Conservation (phyloP, 2,113 vertebrate species). For the Gracilinanus agilis region DNA sequence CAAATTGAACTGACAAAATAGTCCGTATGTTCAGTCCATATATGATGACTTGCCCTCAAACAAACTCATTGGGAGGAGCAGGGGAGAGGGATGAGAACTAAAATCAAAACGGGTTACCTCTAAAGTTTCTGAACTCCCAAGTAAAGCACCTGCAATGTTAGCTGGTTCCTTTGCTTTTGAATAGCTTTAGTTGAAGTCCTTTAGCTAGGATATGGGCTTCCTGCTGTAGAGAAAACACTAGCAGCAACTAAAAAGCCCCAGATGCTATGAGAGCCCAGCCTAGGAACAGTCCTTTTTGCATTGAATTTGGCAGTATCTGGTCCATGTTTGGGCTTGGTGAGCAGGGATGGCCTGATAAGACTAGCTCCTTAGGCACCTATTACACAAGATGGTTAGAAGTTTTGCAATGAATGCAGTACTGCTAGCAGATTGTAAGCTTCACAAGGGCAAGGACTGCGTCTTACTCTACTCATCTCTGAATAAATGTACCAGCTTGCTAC, state of each 20-base stretch:
- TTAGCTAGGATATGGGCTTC: not conserved
- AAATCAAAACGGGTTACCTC: not conserved
- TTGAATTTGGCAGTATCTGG: not conserved
- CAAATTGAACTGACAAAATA: not conserved
- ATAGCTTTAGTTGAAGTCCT: not conserved
- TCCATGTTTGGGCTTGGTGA: not conserved
- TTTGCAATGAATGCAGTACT: not conserved
- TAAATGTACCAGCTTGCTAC: not conserved
- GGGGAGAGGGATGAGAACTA: not conserved
- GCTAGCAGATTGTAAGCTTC: not conserved
- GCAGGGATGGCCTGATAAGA: not conserved
- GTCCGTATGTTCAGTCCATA: not conserved
- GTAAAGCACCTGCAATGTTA: not conserved
- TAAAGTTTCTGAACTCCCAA: not conserved
- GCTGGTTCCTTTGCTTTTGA: not conserved
- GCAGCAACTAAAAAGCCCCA: not conserved
- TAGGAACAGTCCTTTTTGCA: not conserved
- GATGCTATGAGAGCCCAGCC: not conserved
- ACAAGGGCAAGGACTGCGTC: not conserved
- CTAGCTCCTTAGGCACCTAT: not conserved
- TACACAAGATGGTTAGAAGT: not conserved
- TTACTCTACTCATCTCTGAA: not conserved
- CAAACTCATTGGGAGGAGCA: not conserved
- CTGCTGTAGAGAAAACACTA: not conserved
- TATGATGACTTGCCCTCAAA: not conserved